Evolutionary conservation across 2,113 vertebrate species (phyloP).

Genomic region (Sceloporus tristichus): DNA sequence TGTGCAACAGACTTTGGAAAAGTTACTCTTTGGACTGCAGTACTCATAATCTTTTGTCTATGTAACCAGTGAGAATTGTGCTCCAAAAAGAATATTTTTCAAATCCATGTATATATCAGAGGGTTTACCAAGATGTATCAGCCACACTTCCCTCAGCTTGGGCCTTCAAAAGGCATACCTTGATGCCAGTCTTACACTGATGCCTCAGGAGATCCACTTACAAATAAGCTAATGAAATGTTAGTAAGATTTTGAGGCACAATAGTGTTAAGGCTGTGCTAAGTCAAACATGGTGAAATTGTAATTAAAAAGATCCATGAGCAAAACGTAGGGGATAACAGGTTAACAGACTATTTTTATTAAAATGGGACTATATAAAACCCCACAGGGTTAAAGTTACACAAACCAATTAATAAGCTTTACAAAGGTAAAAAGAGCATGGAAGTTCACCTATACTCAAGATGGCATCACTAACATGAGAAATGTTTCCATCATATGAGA

Average conservation of each 20-base stretch:
- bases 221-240: not conserved
- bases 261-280: not conserved
- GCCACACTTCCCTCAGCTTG: not conserved
- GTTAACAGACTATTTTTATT: constrained; percentile 18
- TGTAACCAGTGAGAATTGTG: no score
- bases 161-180: no score
- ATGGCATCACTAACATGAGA: constrained; percentile 25
- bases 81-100: no score
- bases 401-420: constrained; percentile 23
- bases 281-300: not conserved
- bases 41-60: no score
- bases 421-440: not conserved
- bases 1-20: not conserved
- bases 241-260: not conserved
- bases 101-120: not conserved
- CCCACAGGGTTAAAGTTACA: constrained; percentile 17
- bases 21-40: not conserved
- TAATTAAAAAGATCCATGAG: constrained; percentile 9
- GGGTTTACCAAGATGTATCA: not conserved
- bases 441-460: not conserved
- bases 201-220: not conserved
- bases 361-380: constrained; percentile 14
- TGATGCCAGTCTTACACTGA: no score
- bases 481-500: constrained; percentile 10
- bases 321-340: not conserved